These are phyloP conservation scores for Himalopsyche anomala DNA, from an alignment of 2,888 invertebrate species.

Conservation along the genomic window DNA sequence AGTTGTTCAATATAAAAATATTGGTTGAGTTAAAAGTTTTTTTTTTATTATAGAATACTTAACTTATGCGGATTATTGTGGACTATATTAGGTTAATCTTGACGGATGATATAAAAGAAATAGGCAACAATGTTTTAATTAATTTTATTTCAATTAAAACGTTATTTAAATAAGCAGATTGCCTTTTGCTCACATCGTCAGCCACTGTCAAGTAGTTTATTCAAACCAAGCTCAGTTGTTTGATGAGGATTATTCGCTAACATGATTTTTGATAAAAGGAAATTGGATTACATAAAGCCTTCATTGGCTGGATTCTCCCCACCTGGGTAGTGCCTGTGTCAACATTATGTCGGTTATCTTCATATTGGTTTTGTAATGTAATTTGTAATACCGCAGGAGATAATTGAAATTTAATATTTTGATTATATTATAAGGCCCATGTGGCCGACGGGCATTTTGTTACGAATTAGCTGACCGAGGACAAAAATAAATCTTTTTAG, in stretches of 20 bases:
- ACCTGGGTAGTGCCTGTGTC: background rate
- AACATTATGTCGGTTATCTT: constrained; percentile 15
- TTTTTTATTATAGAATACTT: too few relatives aligned
- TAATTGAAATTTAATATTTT: constrained; percentile 34
- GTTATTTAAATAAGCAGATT: too few relatives aligned
- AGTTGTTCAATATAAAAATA: too few relatives aligned
- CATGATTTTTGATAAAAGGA: constrained; percentile 4
- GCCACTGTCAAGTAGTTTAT: constrained; percentile 1
- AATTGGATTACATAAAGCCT: constrained; percentile 23
- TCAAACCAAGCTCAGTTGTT: background rate
- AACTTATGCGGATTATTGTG: too few relatives aligned
- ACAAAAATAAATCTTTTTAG: background rate
- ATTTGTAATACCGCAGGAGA: background rate
- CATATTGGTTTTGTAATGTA: background rate
- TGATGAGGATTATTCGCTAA: constrained; percentile 22
- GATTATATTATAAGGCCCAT: background rate
- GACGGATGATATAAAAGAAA: too few relatives aligned
- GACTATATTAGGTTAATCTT: too few relatives aligned
- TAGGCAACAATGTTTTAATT: too few relatives aligned
- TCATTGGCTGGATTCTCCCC: background rate
- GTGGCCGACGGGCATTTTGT: background rate
- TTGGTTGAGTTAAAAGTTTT: too few relatives aligned
- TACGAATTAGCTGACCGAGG: background rate
- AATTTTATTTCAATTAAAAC: too few relatives aligned
- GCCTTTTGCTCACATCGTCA: too few relatives aligned